Conservation (phyloP, 2,113 vertebrate genomes). For the Heterotilapia buettikoferi region DNA sequence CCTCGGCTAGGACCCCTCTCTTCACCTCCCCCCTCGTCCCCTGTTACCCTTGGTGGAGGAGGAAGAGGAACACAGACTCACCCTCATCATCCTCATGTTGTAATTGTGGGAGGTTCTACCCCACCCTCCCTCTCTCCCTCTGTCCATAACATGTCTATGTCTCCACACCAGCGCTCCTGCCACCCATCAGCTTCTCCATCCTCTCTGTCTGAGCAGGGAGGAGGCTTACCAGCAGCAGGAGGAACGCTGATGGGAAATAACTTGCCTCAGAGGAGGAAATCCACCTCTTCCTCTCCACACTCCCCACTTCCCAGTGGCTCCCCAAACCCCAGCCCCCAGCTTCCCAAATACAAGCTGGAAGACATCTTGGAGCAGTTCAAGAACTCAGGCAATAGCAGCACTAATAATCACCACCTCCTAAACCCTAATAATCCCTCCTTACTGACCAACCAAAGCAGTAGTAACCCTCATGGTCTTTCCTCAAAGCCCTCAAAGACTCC, state of each 20-base stretch:
- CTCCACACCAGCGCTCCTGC: slow-evolving; percentile 67
- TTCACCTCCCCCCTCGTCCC: slow-evolving; percentile 49
- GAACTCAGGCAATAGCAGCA: slow-evolving; percentile 71
- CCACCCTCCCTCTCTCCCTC: slow-evolving; percentile 55
- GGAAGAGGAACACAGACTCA: slow-evolving; percentile 42
- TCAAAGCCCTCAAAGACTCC: slow-evolving; percentile 50
- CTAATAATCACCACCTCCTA: slow-evolving; percentile 60
- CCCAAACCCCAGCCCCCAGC: slow-evolving; percentile 51
- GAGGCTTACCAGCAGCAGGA: slow-evolving; percentile 28
- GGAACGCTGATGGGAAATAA: slow-evolving; percentile 47
- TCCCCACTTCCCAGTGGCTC: slow-evolving; percentile 56
- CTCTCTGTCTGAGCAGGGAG: slow-evolving; percentile 62
- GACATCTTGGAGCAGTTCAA: slow-evolving; percentile 77
- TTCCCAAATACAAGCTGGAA: slow-evolving; percentile 69
- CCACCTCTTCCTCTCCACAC: slow-evolving; percentile 55
- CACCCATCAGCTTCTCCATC: slow-evolving; percentile 73
- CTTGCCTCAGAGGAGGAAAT: slow-evolving; percentile 54
- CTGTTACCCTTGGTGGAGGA: slow-evolving; percentile 29
- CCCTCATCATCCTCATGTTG: slow-evolving; percentile 24
- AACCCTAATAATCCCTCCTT: slow-evolving; percentile 36
- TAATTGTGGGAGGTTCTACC: slow-evolving; percentile 43
- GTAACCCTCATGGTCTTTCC: slow-evolving; percentile 54
- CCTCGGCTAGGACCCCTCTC: slow-evolving; percentile 43
- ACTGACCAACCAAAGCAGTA: slow-evolving; percentile 73
- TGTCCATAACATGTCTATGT: slow-evolving; percentile 59